Conservation (phyloP, 2,113 vertebrate genomes). For the Halcyon malimbica region DNA sequence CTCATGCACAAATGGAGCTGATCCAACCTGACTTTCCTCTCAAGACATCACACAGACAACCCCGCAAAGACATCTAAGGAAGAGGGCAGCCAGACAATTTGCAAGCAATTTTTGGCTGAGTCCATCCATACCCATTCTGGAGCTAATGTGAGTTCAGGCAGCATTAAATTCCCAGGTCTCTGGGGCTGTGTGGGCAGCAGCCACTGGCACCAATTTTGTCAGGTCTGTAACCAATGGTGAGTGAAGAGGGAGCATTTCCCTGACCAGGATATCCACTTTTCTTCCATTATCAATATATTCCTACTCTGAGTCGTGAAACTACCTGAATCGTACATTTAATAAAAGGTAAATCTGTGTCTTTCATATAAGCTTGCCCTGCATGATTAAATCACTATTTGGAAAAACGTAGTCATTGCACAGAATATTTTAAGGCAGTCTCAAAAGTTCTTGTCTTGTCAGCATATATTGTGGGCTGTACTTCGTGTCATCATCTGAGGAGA, state of each 20-base stretch:
- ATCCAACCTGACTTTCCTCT: not conserved
- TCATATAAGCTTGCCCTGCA: not conserved
- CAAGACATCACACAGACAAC: not conserved
- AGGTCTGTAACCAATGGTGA: not conserved
- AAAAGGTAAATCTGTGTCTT: not conserved
- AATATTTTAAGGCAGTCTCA: conserved; percentile 18
- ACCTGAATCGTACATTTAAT: not conserved
- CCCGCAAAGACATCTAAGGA: not conserved
- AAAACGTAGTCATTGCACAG: not conserved
- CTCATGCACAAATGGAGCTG: fast-evolving
- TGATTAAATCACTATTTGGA: not conserved
- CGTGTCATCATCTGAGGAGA: not conserved
- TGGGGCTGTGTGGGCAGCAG: not conserved
- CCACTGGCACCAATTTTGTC: not conserved
- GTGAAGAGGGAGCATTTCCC: not conserved
- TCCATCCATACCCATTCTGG: not conserved
- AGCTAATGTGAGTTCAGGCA: not conserved
- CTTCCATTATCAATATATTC: not conserved
- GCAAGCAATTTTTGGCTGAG: not conserved
- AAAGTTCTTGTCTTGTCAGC: conserved; percentile 43
- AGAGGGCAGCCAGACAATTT: fast-evolving
- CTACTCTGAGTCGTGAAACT: not conserved
- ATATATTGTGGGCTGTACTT: not conserved
- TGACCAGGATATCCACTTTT: not conserved
- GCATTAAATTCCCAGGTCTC: not conserved